Conservation (phyloP, 2,113 vertebrate genomes). For the Cepphus grylle region DNA sequence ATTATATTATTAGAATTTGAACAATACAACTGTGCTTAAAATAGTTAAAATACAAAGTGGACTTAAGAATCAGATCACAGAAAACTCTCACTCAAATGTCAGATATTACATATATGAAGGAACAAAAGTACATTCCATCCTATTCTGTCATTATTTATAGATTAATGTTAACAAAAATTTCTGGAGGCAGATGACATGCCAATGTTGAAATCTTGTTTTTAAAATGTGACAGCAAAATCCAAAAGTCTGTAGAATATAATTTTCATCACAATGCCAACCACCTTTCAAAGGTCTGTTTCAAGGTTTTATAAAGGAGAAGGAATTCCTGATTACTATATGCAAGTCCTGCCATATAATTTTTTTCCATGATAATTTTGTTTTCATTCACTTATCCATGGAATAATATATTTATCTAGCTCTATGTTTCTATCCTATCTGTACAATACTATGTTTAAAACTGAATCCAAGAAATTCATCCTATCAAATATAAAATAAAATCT, state of each 20-base stretch:
- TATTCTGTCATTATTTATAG: conserved; percentile 45
- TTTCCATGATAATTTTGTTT: neutral
- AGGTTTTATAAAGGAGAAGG: neutral
- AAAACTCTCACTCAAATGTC: conserved; percentile 49
- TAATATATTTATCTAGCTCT: neutral
- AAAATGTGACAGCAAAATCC: conserved; percentile 27
- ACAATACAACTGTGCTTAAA: conserved; percentile 20
- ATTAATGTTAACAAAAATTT: conserved; percentile 24
- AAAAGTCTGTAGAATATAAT: neutral
- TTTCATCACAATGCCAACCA: neutral
- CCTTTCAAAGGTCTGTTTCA: neutral
- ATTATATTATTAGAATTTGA: conserved; percentile 55
- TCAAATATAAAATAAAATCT: neutral
- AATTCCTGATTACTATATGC: neutral
- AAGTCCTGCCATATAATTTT: neutral
- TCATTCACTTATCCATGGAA: neutral
- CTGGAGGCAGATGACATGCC: conserved; percentile 17
- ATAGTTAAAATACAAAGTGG: conserved; percentile 13
- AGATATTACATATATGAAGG: conserved; percentile 7
- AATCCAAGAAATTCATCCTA: neutral
- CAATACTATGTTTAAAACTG: neutral
- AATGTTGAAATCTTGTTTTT: conserved; percentile 9
- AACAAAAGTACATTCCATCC: neutral
- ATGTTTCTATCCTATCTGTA: neutral
- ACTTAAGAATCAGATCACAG: conserved; percentile 22